Evolutionary conservation across 2,888 invertebrate genomes (phyloP), one percentile per base, ranked within the genome.

Genomic region (Empis livida): DNA sequence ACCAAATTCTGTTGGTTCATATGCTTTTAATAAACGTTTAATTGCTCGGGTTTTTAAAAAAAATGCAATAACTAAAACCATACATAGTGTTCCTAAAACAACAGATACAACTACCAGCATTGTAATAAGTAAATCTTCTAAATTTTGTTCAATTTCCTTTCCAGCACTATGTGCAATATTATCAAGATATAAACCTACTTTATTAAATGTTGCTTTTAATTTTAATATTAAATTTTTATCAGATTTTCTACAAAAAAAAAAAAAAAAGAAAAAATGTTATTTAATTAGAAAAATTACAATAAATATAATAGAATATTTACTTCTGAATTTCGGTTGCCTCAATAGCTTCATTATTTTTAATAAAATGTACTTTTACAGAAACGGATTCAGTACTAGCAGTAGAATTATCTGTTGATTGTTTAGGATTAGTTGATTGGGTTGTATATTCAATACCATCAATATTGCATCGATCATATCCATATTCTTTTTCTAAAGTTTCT

Each of bases 1-100:
- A 1, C 78, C 80, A 62, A 79, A 81, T 40, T 56, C 76, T 1
- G 76, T 77, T 53, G 73, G 73, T 1, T 79, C 77, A 13, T 83
- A 65, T 5, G 78, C 80, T 53, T 77, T 73, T 13, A 83, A 68
- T 10, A 78, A 76, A 5, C 73, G 71, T 51, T 74, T 76, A 42
- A 82, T 61, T 3, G 73, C 71, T 59, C 73, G 71, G 1, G 75
- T 78, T 61, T 74, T 74, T 42, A 79, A 50, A 49, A 77, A 64
- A 61, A 75, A 79, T 0, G 73, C 70, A 2, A 75, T 56, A 5
- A 77, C 60, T 47, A 82, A 64, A 48, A 76, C 58, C 41, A 77
- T 55, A 32, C 72, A 74, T 1, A 79, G 61, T 1, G 73, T 56
- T 0, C 70, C 75, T 2, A 80, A 65, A 8, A 79, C 64, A 1